These are phyloP conservation scores for Gnathonemus longibarbis DNA, from an alignment of 2,113 vertebrate species.

Conservation along the genomic window DNA sequence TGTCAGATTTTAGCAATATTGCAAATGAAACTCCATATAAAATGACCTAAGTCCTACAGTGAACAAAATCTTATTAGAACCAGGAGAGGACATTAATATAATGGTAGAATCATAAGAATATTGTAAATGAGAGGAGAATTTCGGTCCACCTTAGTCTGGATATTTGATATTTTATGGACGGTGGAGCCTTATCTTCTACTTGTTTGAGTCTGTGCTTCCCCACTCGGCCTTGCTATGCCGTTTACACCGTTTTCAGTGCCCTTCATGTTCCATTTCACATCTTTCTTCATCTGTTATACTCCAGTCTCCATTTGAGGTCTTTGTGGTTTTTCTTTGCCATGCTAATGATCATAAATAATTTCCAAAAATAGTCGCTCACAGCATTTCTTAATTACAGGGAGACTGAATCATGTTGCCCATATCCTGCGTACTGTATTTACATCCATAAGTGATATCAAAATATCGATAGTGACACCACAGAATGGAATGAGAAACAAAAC, in stretches of 20 bases:
- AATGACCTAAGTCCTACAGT: not conserved
- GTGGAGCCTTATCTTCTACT: not conserved
- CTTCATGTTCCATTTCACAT: not conserved
- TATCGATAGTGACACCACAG: not conserved
- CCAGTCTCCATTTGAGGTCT: not conserved
- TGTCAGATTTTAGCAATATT: not conserved
- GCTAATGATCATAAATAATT: not conserved
- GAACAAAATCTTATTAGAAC: not conserved
- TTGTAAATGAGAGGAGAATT: conserved; percentile 2
- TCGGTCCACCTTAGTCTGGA: not conserved
- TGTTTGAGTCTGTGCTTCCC: not conserved
- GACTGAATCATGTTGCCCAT: not conserved
- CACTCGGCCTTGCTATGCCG: not conserved
- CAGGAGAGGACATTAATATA: not conserved
- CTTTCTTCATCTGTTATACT: not conserved
- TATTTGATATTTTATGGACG: not conserved
- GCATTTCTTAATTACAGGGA: not conserved
- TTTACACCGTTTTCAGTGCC: not conserved
- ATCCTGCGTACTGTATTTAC: not conserved
- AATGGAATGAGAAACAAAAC: not conserved
- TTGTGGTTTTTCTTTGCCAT: not conserved
- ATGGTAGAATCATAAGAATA: not conserved
- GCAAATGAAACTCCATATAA: not conserved
- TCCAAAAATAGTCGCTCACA: not conserved
- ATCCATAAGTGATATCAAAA: not conserved